A percentile compares a stretch with the other conserved stretches of the same genome.
Evolutionary conservation across 2,888 invertebrate species (phyloP).

Genomic region (Polietes domitor): DNA sequence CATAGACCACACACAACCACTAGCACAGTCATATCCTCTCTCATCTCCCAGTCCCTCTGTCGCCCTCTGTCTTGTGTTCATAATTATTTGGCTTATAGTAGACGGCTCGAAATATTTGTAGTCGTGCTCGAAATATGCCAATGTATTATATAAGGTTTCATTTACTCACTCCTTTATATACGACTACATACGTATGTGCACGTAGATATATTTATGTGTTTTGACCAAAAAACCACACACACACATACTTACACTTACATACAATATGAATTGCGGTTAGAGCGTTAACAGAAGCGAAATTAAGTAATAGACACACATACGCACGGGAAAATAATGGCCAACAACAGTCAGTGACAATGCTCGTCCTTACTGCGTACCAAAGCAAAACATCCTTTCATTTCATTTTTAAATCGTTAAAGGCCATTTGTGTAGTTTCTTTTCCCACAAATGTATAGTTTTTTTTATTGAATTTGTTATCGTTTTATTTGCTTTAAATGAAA

Average conservation of each 20-base stretch:
- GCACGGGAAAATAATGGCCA: neutral
- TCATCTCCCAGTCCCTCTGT: neutral
- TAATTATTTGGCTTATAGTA: neutral
- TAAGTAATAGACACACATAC: constrained; percentile 10
- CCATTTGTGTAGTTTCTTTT: neutral
- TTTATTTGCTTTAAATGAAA: too few relatives aligned
- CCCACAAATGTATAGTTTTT: too few relatives aligned
- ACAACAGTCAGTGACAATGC: neutral
- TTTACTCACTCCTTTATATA: neutral
- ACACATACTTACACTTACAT: neutral
- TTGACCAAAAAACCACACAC: too few relatives aligned
- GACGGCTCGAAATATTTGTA: neutral
- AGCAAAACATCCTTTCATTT: neutral
- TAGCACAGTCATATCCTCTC: neutral
- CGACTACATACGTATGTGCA: neutral
- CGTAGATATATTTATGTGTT: neutral
- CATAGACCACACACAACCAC: neutral
- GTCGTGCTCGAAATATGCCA: neutral
- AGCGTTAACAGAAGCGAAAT: neutral
- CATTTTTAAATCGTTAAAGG: neutral
- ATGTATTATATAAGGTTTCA: neutral
- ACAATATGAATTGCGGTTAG: neutral
- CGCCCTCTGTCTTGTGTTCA: neutral
- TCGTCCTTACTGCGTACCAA: neutral
- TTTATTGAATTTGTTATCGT: too few relatives aligned